Evolutionary conservation across 64 coral and sea anemone genomes (phyloP).

Genomic region (Pocillopora damicornis): DNA sequence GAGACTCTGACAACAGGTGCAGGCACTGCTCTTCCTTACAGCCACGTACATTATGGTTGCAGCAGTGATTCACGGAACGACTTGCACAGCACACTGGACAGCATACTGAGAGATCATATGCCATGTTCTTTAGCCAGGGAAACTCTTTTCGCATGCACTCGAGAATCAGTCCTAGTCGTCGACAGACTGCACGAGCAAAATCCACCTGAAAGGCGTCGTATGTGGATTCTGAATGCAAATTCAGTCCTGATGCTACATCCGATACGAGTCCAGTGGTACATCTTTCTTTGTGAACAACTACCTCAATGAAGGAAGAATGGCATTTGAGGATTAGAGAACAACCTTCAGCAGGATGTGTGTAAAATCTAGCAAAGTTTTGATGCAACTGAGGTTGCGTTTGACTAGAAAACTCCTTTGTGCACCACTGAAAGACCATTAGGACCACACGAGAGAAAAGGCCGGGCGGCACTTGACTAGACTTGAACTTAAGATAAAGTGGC

Average conservation of each 20-base stretch:
- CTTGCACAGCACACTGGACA: not conserved
- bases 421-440: not conserved
- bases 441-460: conserved; percentile 10
- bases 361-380: conserved; percentile 5
- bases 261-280: too few species aligned
- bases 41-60: not conserved
- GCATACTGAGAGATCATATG: not conserved
- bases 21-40: not conserved
- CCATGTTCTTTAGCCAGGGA: not conserved
- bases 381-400: not conserved
- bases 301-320: not conserved
- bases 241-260: not conserved
- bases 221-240: too few species aligned
- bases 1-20: not conserved
- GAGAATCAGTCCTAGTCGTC: not conserved
- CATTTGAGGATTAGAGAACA: not conserved
- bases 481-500: not conserved
- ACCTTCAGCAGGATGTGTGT: not conserved
- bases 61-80: not conserved
- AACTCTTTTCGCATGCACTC: not conserved
- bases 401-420: not conserved
- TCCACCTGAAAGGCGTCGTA: not conserved
- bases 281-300: not conserved
- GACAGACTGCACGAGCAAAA: not conserved
- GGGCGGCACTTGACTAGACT: not conserved